Base-by-base conservation (phyloP, 2,113 vertebrate species). In the Pithys albifrons region DNA sequence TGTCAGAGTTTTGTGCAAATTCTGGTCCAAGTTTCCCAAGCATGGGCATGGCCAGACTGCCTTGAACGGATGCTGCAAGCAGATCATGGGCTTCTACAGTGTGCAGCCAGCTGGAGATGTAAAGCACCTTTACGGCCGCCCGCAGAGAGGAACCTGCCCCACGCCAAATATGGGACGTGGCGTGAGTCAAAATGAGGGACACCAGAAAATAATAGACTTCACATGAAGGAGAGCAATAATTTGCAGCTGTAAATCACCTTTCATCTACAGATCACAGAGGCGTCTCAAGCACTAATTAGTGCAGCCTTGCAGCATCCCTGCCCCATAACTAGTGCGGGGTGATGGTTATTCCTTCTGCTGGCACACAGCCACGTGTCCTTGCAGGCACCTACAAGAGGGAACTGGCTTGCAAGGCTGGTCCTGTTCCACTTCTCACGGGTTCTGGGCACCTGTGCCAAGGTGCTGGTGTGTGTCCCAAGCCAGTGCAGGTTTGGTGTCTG, bases 261-360 rank as follows among this genome's bases (percentile, higher is more conserved):
- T 96, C 95, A 95, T 97, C 95, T 96, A 29, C 57, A 93, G 95
- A 96, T 95, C 93, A 95, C 59, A 96, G 88, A 79, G 61, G 82
- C 14, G 13, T 95, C 95, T 71, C 88, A 74, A 90, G 71, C 85
- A 31, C 41, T 94, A 88, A 90, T 96, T 83, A 86, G 81, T 2
- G 0, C 24, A 67, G 65, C 59, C 88, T 88, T 70, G 85, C 85
- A 86, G 88, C 79, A 96, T 88, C 88, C 52, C 51, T 92, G 64
- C 39, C 93, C 87, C 94, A n/a, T 89, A 69, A 72, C 65, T 31
- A 74, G 92, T 0, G 0, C 2, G 0, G 74, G 88, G 85, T 13
- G 3, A 73, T 75, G 78, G 85, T 90, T 91, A 43, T 90, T 93
- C 85, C 71, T 65, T 39, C 78, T 2, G 1, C 67, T 96, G 94